phyloP scores from a whole-genome alignment of 2,113 vertebrate genomes.

The Crypturellus undulatus region DNA sequence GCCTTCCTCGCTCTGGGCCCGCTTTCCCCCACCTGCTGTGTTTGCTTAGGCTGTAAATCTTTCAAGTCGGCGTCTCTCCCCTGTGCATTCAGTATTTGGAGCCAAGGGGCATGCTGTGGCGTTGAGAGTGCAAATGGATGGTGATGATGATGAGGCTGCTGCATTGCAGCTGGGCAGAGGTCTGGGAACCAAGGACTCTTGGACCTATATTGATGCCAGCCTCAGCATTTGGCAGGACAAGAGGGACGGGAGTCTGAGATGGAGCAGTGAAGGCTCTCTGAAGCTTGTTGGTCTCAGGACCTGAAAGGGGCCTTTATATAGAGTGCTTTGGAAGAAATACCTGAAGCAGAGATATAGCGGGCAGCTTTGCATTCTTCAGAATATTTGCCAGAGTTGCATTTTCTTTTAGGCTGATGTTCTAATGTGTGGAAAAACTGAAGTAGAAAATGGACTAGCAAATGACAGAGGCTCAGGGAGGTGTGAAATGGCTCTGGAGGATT shows the following conservation, averaged over 20 bases:
- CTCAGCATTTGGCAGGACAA: background rate
- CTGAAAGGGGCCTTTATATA: background rate
- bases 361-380: background rate
- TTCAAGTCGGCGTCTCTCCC: background rate
- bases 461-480: background rate
- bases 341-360: background rate
- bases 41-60: background rate
- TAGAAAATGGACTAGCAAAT: background rate
- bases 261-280: background rate
- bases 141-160: background rate
- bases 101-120: background rate
- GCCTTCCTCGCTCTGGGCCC: background rate
- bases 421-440: background rate
- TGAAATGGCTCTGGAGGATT: background rate
- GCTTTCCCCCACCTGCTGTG: background rate
- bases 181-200: background rate
- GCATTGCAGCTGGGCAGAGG: background rate
- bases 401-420: background rate
- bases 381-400: background rate
- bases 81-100: background rate
- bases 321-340: background rate
- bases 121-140: accelerated
- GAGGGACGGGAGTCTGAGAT: background rate
- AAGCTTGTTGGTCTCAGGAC: background rate
- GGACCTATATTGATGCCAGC: background rate